Evolutionary conservation across 1,140 invertebrate genomes (phyloP), one percentile per base, ranked within the genome.

Genomic region (Bombus ignitus): DNA sequence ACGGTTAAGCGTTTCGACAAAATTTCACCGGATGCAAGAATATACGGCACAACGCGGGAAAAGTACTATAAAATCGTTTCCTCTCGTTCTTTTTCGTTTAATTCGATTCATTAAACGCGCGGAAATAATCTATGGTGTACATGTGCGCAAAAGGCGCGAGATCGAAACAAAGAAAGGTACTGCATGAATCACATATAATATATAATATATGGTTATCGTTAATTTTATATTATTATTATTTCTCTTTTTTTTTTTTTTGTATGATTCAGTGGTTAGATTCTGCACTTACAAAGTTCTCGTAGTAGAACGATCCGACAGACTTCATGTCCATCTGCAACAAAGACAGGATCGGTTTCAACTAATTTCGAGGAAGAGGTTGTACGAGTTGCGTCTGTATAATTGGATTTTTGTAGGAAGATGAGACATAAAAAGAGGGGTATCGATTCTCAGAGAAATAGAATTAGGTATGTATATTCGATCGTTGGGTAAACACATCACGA

Each of bases 251-350:
- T 47, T 47, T 10, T 35, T 35, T 75, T 76, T 39, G 62, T 86
- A 89, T 92, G 90, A 93, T 93, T 93, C 90, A 92, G 85, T 93
- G 88, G 91, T 93, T 94, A 89, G 87, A 68, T 86, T 93, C 92
- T 94, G 95, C 96, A 98, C 97, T 98, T 97, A 98, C 97, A 97
- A 98, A 98, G 96, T 98, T 98, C 96, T 98, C 97, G 96, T 98
- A 98, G 97, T 98, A 98, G 97, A 98, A 98, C 95, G 97, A 98
- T 96, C 97, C 97, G 96, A 98, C 97, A 96, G 97, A 97, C 97
- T 98, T 98, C 97, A 98, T 97, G 96, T 98, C 97, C 97, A 98
- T 98, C 97, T 98, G 97, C 95, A 96, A 95, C 94, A 96, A 94
- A 96, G 93, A 96, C 92, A 95, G 93, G 94, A 94, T 94, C 87